Evolutionary conservation across 1,140 invertebrate species (phyloP), one percentile per base, ranked within the genome.

Genomic region (Matsumurasca onukii): DNA sequence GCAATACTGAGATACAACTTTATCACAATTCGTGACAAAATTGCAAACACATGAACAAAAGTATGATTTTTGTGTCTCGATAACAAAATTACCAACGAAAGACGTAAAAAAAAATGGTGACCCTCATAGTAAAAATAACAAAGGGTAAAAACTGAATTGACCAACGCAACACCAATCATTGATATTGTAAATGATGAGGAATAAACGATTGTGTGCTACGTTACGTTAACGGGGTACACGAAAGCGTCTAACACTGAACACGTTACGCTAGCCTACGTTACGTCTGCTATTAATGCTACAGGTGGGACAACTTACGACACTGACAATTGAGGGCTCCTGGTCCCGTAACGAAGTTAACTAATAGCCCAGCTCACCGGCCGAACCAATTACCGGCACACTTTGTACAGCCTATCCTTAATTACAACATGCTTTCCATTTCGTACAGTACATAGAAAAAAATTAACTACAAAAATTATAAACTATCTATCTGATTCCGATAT

Each of bases 271-370:
- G 49, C 49, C n/a, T 22, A 20, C 24, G 17, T 20, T 51, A 22
- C 17, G n/a, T 22, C 49, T 22, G 49, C n/a, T 51, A 51, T 20
- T 51, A 51, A 51, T 51, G 24, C 49, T 20, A n/a, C 24, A 51
- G 17, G 24, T 20, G n/a, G 5, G n/a, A 51, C n/a, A 20, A 22
- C 24, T 22, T 22, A 51, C 17, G n/a, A 17, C 49, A 22, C 17
- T 22, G 24, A 17, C n/a, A 17, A 20, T 51, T 51, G 49, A 51
- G n/a, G 24, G 24, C 49, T 51, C 24, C 24, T 22, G 49, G n/a
- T 51, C 49, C 49, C n/a, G 49, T 51, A 20, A 51, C 49, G 24
- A 51, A 51, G 17, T 51, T 20, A 51, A 51, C n/a, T 3, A 51
- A 9, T 22, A 51, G 24, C 24, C 24, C 24, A 22, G 24, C 34